Conservation (phyloP, 1,140 invertebrate species). For the Neomicropteryx cornuta region DNA sequence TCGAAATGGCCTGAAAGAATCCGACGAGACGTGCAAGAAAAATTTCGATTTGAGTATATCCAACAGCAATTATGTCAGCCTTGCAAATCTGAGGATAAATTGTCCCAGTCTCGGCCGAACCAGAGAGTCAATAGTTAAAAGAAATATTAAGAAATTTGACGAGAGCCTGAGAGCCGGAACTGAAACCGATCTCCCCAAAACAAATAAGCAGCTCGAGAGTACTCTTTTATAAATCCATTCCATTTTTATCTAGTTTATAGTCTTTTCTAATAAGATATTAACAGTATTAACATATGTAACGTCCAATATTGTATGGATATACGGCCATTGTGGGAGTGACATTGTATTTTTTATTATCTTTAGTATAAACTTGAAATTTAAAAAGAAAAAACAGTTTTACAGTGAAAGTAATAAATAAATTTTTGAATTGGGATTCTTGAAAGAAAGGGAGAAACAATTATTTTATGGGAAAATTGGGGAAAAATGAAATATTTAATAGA, state of each 20-base stretch:
- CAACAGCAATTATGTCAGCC: constrained; percentile 33
- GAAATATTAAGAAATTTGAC: constrained; percentile 15
- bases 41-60: constrained; percentile 24
- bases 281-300: no score
- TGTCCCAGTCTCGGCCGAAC: constrained; percentile 15
- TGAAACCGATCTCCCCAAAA: no score
- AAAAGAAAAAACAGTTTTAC: constrained; percentile 2
- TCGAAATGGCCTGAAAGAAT: no score
- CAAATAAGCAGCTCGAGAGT: constrained; percentile 11
- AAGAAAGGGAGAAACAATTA: no score
- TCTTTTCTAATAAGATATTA: no score
- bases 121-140: constrained; percentile 12
- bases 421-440: no score
- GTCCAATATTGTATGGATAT: no score
- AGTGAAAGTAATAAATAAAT: no score
- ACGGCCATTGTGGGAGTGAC: constrained; percentile 1
- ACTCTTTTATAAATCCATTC: constrained; percentile 9
- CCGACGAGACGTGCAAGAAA: no score
- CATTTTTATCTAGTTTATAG: no score
- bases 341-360: constrained; percentile 5
- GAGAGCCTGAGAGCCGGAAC: constrained; percentile 8
- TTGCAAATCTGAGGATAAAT: constrained; percentile 34
- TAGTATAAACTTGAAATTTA: constrained; percentile 1
- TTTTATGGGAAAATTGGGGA: no score
- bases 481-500: no score